Base-by-base conservation (phyloP, 2,113 vertebrate genomes). In the Zosterops hypoxanthus region DNA sequence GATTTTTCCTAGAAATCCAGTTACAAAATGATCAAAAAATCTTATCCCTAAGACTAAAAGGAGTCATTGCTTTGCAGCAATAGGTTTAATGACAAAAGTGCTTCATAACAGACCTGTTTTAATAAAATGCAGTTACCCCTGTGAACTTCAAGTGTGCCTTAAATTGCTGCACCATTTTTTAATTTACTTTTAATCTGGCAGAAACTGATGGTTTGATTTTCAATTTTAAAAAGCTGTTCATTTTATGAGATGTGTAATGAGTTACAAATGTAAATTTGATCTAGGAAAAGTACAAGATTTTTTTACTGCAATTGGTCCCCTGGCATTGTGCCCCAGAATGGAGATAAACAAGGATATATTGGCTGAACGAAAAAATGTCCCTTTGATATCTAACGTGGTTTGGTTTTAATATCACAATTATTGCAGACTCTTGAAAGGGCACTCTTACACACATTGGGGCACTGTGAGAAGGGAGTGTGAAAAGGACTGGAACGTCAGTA, bases 261-360 rank as follows among this genome's bases (percentile, higher is more conserved):
- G 41, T 72, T 95, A 39, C 46, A 80, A 94, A 76, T 68, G n/a
- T 90, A 90, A 88, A 82, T 87, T 87, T 88, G 25, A 53, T 71
- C 41, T 49, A 28, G 36, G 52, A 92, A 56, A 88, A 68, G 49
- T 39, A 80, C 17, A n/a, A 15, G 0, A 9, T 56, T 91, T 75
- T 85, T 68, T 53, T 41, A 14, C 9, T 33, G 49, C 60, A 68
- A 3, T 78, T 68, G 36, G 24, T 88, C 46, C 14, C 41, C 31
- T 52, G 76, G 28, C 21, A 1, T 72, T 82, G 15, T 81, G 23
- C 66, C 33, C n/a, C 31, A 26, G n/a, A 42, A 90, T 20, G 28
- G 56, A 21, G 19, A 84, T 79, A 68, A 78, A 73, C 49, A 93
- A 52, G 41, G 55, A 28, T 6, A 18, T n/a, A n/a, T 4, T 84